Conservation (phyloP, 2,888 invertebrate species). For the Julus scanicus region DNA sequence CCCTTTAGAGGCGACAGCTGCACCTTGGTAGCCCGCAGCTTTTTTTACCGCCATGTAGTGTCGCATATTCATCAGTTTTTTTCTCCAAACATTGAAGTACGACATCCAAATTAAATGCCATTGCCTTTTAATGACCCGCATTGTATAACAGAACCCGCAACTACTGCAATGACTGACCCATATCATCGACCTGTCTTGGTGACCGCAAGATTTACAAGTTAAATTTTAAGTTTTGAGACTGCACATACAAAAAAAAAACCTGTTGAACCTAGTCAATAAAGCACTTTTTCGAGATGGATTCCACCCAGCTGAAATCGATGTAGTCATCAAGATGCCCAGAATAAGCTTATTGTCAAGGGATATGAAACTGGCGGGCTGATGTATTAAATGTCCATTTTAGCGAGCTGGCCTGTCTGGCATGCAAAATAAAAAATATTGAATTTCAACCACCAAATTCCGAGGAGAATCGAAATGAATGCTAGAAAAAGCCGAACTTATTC, state of each 20-base stretch:
- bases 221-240: background rate
- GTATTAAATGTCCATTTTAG: slow-evolving; percentile 47
- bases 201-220: background rate
- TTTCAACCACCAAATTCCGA: slow-evolving; percentile 4
- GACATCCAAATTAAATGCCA: background rate
- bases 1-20: background rate
- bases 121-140: slow-evolving; percentile 41
- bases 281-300: background rate
- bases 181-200: background rate
- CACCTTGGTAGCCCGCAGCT: background rate
- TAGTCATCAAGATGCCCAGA: slow-evolving; percentile 5
- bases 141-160: background rate
- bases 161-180: background rate
- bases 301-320: background rate
- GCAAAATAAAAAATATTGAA: slow-evolving; percentile 41
- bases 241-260: background rate
- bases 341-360: background rate
- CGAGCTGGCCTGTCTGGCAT: slow-evolving; percentile 21
- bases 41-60: background rate
- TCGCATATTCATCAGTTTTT: background rate
- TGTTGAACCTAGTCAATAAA: background rate
- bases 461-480: background rate
- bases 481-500: slow-evolving; percentile 10
- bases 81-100: background rate
- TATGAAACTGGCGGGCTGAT: background rate